Percentiles rank a stretch among this genome's conserved stretches.
Evolutionary conservation across 2,797 vertebrate genomes (phyloP).

Genomic region (Liasis olivaceus): DNA sequence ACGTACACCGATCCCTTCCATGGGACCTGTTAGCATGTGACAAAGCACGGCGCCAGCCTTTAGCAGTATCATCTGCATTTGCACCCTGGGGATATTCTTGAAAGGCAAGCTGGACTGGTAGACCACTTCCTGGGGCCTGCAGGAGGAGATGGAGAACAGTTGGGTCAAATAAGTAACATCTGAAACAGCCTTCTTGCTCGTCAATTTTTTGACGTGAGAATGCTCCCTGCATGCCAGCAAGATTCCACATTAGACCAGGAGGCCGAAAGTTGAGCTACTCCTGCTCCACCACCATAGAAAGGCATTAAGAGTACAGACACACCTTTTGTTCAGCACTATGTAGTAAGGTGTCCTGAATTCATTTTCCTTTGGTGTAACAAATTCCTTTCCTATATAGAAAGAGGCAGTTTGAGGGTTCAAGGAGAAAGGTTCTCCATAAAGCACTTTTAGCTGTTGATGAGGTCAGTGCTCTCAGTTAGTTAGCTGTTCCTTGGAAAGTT

Average conservation of each 20-base stretch:
- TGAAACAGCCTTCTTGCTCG: background rate
- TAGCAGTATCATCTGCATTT: background rate
- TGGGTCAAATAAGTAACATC: background rate
- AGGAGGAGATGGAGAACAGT: background rate
- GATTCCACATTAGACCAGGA: background rate
- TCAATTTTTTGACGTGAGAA: background rate
- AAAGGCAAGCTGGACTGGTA: background rate
- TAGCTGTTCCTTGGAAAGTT: rapidly evolving
- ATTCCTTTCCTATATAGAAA: background rate
- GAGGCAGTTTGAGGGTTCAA: background rate
- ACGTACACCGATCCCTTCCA: background rate
- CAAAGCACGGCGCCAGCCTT: background rate
- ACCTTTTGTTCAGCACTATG: background rate
- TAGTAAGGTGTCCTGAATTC: background rate
- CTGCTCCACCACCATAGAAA: background rate
- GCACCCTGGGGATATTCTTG: too few species aligned
- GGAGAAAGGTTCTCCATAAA: background rate
- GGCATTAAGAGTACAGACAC: background rate
- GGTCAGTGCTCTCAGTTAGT: background rate
- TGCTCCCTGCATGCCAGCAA: background rate
- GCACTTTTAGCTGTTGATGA: background rate
- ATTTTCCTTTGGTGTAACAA: background rate
- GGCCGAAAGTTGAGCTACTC: background rate
- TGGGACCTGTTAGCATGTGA: background rate
- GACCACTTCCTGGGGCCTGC: background rate